Evolutionary conservation across 2,113 vertebrate genomes (phyloP).

Genomic region (Gadus chalcogrammus): DNA sequence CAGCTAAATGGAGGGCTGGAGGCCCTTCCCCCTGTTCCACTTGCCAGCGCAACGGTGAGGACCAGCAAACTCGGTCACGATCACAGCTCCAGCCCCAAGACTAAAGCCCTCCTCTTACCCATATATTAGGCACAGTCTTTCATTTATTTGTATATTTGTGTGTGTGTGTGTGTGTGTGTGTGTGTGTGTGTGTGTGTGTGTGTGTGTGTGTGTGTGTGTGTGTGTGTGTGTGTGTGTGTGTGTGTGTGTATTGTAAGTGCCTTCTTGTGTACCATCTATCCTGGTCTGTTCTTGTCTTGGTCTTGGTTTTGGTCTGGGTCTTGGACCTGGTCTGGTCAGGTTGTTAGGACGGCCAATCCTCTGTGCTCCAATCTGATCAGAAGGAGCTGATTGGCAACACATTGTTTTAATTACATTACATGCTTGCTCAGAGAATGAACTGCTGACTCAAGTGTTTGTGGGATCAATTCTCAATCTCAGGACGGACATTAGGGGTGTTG

Average conservation of each 20-base stretch:
- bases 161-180: background rate
- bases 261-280: no score
- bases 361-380: constrained; percentile 63
- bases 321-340: constrained; percentile 3
- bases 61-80: background rate
- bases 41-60: constrained; percentile 3
- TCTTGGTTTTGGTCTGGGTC: no score
- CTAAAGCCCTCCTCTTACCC: background rate
- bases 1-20: constrained; percentile 42
- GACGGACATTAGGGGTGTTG: constrained; percentile 18
- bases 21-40: constrained; percentile 14
- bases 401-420: constrained; percentile 63
- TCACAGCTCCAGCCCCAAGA: background rate
- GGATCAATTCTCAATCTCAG: background rate
- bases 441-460: constrained; percentile 11
- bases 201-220: background rate
- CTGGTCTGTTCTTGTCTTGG: no score
- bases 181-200: no score
- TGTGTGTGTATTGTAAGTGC: no score
- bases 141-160: background rate
- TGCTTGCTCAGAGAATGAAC: constrained; percentile 13
- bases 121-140: no score
- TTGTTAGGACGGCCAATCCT: constrained; percentile 40
- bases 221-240: no score
- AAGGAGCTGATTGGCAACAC: constrained; percentile 32